A percentile compares a stretch with the other conserved stretches of the same genome.
Conservation (phyloP, 1,140 invertebrate genomes). For the Orius laevigatus region DNA sequence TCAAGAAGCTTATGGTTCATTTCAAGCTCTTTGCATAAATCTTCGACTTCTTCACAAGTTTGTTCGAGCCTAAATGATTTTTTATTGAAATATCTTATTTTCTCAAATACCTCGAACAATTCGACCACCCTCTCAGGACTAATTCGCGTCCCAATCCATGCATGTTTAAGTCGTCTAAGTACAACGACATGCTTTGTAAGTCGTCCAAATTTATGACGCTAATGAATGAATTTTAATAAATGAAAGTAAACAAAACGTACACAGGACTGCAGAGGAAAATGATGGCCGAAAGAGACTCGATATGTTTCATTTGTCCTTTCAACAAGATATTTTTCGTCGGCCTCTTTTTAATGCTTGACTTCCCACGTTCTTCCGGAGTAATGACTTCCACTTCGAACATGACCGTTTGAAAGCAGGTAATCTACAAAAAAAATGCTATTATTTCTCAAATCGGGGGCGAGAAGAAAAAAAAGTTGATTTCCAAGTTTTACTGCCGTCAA, state of each 20-base stretch:
- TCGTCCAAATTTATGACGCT: constrained; percentile 74
- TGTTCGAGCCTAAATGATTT: constrained; percentile 47
- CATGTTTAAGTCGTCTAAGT: constrained; percentile 69
- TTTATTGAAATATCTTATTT: neutral
- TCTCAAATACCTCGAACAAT: constrained; percentile 47
- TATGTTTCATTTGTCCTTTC: constrained; percentile 71
- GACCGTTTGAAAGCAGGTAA: constrained; percentile 52
- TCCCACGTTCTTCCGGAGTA: constrained; percentile 31
- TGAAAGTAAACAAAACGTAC: constrained; percentile 42
- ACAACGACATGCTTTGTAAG: constrained; percentile 57
- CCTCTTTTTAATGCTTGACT: neutral
- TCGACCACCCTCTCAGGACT: constrained; percentile 72
- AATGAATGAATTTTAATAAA: constrained; percentile 19
- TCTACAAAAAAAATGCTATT: constrained; percentile 28
- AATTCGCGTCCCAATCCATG: constrained; percentile 72
- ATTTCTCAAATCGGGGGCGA: constrained; percentile 15
- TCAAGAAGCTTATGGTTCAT: constrained; percentile 75
- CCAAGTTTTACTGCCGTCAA: too few relatives aligned
- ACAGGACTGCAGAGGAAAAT: constrained; percentile 74
- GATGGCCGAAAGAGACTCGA: constrained; percentile 58
- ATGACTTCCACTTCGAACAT: constrained; percentile 55
- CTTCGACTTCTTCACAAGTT: constrained; percentile 67
- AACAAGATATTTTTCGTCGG: constrained; percentile 40
- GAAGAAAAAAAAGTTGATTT: too few relatives aligned
- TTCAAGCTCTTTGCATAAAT: constrained; percentile 72